Base-by-base conservation (phyloP, 2,888 invertebrate species). In the Andricus quercusramuli region DNA sequence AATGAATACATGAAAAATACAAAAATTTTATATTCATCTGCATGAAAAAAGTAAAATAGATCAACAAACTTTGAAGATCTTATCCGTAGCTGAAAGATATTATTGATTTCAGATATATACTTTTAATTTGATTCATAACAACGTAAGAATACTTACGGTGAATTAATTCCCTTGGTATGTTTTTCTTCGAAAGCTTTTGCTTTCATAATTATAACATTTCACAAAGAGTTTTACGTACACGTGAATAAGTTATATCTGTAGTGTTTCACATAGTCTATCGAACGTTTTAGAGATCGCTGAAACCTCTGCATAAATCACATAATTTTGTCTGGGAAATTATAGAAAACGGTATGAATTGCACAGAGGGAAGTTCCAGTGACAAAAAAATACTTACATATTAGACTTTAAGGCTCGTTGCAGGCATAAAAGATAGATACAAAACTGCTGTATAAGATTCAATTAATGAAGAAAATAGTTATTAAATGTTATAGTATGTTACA, bases 221-320 rank as follows among this genome's bases (percentile, higher is more conserved):
- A 15, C 51, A 1, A n/a, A 20, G 29, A 29, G 29, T 20, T 32
- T 47, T 51, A 29, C 51, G 1, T 51, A 6, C 20, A 20, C 25
- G 17, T 51, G 32, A 47, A 32, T 74, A 20, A 74, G 74, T 56
- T 74, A 74, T 32, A 56, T 32, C 29, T 74, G 17, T 47, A 17
- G 51, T 56, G 29, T 32, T 32, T 29, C 51, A 44, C 44, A 15
- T 44, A 70, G 47, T 20, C 51, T 37, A 74, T 74, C 51, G 74
- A 74, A 32, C 56, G 56, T 32, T 20, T 32, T n/a, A 56, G 56
- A 29, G 51, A 29, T 74, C 32, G 9, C 9, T 25, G 20, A 56
- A 74, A 37, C 56, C 29, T 74, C 51, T 56, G 32, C 32, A 56
- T 74, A 56, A 74, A 74, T 32, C 11, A 56, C 11, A n/a, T 32